These are phyloP conservation scores for Sula dactylatra DNA, from an alignment of 2,113 vertebrate genomes.

Conservation along the genomic window DNA sequence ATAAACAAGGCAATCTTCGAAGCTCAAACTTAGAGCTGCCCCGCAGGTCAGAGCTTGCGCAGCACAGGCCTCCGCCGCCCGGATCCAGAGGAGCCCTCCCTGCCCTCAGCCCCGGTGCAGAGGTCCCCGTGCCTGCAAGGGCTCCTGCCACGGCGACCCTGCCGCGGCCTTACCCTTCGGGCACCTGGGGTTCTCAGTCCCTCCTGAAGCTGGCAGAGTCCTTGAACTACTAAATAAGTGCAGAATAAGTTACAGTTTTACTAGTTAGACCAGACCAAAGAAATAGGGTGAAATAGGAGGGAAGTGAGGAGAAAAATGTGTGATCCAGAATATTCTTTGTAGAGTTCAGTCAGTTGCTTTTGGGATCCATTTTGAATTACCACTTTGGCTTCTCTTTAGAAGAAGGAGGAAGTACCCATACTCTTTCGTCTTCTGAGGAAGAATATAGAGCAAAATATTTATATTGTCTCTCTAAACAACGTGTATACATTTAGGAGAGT, in stretches of 20 bases:
- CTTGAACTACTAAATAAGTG: background rate
- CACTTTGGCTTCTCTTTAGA: background rate
- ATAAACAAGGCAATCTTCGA: background rate
- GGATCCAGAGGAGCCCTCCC: background rate
- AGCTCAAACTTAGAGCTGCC: background rate
- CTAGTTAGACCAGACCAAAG: background rate
- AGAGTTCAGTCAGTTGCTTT: background rate
- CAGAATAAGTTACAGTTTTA: background rate
- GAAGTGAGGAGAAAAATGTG: background rate
- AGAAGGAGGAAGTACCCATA: background rate
- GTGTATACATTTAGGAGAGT: background rate
- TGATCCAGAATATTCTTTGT: background rate
- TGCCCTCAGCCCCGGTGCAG: background rate
- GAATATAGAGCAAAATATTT: background rate
- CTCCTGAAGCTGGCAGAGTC: background rate
- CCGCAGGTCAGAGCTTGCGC: background rate
- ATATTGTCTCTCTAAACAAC: background rate
- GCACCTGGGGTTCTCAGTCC: accelerated
- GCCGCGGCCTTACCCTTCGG: background rate
- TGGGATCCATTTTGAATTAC: background rate
- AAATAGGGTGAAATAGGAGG: background rate
- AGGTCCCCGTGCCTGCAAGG: background rate
- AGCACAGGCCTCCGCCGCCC: background rate
- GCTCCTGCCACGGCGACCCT: background rate
- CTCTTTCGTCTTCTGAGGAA: background rate